Conservation (phyloP, 2,888 invertebrate species). For the Ferdinandea cuprea region DNA sequence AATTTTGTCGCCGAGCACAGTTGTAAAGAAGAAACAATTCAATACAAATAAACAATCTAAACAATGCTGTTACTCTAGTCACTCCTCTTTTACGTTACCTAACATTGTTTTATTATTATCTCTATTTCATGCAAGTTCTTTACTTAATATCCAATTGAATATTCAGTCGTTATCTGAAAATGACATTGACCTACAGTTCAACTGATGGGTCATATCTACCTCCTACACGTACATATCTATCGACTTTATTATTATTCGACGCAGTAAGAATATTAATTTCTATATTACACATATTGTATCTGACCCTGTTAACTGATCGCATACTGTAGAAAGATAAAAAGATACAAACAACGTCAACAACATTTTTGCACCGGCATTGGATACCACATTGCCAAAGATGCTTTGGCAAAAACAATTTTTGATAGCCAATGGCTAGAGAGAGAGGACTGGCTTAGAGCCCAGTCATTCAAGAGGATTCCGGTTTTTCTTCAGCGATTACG, state of each 20-base stretch:
- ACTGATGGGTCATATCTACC: background rate
- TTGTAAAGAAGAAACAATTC: no score
- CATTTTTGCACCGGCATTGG: constrained; percentile 8
- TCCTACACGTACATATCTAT: constrained; percentile 1
- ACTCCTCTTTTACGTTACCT: no score
- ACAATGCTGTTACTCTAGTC: no score
- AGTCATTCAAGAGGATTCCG: constrained; percentile 45
- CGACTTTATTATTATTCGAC: background rate
- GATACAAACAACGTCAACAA: background rate
- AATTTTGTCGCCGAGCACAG: no score
- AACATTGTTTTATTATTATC: no score
- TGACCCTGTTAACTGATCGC: constrained; percentile 16
- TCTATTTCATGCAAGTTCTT: background rate
- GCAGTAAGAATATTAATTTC: constrained; percentile 25
- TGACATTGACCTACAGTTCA: constrained; percentile 44
- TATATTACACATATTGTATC: background rate
- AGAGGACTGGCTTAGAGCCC: constrained; percentile 24
- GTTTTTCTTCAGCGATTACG: constrained; percentile 55
- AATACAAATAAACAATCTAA: no score
- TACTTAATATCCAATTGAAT: no score
- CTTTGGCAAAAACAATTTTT: background rate
- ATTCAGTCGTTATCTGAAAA: no score
- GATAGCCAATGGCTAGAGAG: background rate
- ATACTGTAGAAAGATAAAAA: background rate
- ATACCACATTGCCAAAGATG: background rate